phyloP scores from a whole-genome alignment of 2,113 vertebrate genomes.

The Lampris incognitus region DNA sequence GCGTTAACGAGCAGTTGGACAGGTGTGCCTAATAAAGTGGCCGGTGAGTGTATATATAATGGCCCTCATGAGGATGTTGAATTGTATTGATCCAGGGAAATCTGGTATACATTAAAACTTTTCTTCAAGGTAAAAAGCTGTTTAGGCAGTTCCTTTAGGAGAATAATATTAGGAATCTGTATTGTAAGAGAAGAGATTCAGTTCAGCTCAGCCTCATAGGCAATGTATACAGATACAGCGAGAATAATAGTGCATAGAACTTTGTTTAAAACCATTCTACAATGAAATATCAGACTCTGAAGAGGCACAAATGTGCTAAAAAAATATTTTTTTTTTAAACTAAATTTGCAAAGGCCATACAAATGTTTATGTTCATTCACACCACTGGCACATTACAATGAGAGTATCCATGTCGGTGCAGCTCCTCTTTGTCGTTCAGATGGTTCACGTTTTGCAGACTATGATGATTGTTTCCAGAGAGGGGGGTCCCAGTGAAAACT shows the following conservation, averaged over 20 bases:
- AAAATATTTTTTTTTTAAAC: too few relatives aligned
- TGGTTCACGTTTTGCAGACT: slow-evolving; percentile 43
- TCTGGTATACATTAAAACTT: slow-evolving; percentile 3
- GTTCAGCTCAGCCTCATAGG: background rate
- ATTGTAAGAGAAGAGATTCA: background rate
- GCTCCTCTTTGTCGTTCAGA: slow-evolving; percentile 29
- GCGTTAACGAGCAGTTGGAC: too few relatives aligned
- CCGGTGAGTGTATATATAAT: background rate
- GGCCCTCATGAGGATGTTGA: slow-evolving; percentile 28
- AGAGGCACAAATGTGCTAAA: background rate
- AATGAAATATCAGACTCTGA: background rate
- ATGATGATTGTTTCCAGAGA: slow-evolving; percentile 71
- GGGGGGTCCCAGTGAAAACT: slow-evolving; percentile 46
- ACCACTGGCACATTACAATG: background rate
- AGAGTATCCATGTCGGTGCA: slow-evolving; percentile 6
- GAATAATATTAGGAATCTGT: background rate
- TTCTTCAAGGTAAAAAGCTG: slow-evolving; percentile 12
- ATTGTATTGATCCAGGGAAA: slow-evolving; percentile 16
- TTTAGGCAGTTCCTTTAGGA: background rate
- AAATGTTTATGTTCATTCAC: background rate
- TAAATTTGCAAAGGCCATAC: background rate
- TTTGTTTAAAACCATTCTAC: background rate
- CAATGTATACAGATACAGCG: background rate
- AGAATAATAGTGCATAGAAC: background rate
- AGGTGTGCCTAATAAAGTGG: too few relatives aligned